Percentiles rank a stretch among this genome's conserved stretches.
Conservation (phyloP, 2,888 invertebrate genomes). For the Endomychus coccineus region DNA sequence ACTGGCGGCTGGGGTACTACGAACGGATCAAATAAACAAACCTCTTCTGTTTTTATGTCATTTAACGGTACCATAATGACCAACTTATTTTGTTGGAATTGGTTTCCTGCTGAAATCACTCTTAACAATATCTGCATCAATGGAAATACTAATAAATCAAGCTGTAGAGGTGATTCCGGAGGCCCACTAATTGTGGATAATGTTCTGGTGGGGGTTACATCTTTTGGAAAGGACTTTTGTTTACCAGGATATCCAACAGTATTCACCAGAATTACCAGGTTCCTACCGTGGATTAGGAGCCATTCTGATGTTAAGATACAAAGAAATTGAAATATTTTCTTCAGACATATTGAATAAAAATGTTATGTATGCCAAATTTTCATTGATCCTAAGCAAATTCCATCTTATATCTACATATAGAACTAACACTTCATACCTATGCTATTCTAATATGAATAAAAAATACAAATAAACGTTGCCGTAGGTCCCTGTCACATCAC, state of each 20-base stretch:
- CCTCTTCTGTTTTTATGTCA: slow-evolving; percentile 16
- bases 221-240: neutral
- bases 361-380: too few species aligned
- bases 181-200: too few species aligned
- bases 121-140: slow-evolving; percentile 16
- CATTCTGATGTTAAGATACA: neutral
- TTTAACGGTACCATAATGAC: slow-evolving; percentile 18
- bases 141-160: too few species aligned
- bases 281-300: neutral
- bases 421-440: too few species aligned
- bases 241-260: neutral
- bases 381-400: too few species aligned
- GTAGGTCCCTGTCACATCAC: too few species aligned
- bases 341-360: neutral
- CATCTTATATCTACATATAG: too few species aligned
- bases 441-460: too few species aligned
- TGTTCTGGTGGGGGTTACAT: too few species aligned
- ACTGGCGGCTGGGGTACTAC: slow-evolving; percentile 23
- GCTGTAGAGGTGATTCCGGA: too few species aligned
- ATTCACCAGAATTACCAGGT: neutral
- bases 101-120: slow-evolving; percentile 9
- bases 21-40: slow-evolving; percentile 7
- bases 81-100: slow-evolving; percentile 13
- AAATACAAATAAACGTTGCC: too few species aligned
- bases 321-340: neutral